Evolutionary conservation across 2,797 vertebrate species (phyloP).

Genomic region (Synanceia verrucosa): DNA sequence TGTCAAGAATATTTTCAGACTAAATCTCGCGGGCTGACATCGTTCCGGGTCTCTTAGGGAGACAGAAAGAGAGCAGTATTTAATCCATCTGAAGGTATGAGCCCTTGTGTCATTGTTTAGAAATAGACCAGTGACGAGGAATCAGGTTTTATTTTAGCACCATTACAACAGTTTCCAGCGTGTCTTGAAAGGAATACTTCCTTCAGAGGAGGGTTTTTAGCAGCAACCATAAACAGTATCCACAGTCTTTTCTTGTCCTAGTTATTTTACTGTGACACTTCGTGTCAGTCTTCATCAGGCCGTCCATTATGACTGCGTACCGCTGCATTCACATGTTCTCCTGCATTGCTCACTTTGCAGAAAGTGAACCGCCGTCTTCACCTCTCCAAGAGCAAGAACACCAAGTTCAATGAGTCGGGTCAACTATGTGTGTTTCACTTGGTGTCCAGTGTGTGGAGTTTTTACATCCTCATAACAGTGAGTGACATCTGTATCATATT

Average conservation of each 20-base stretch:
- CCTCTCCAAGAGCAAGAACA: slow-evolving; percentile 98
- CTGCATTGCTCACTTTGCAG: slow-evolving; percentile 73
- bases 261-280: slow-evolving; percentile 43
- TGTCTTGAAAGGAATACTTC: slow-evolving; percentile 45
- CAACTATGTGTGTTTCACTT: slow-evolving; percentile 95
- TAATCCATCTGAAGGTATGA: slow-evolving; percentile 24
- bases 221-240: slow-evolving; percentile 43
- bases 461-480: slow-evolving; percentile 91
- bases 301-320: not conserved
- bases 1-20: not conserved
- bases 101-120: slow-evolving; percentile 41
- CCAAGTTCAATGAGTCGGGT: slow-evolving; percentile 96
- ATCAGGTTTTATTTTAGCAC: slow-evolving; percentile 51
- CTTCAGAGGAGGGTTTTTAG: slow-evolving; percentile 31
- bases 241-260: slow-evolving; percentile 35
- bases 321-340: slow-evolving; percentile 17
- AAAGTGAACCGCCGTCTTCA: slow-evolving; percentile 97
- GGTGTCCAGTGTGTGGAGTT: slow-evolving; percentile 91
- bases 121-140: slow-evolving; percentile 51
- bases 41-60: not conserved
- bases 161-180: slow-evolving; percentile 16
- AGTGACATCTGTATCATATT: slow-evolving; percentile 56
- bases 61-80: slow-evolving; percentile 3
- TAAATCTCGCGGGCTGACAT: not conserved
- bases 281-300: slow-evolving; percentile 11